Evolutionary conservation across 2,888 invertebrate genomes (phyloP), one percentile per base, ranked within the genome.

Genomic region (Teleogryllus oceanicus): DNA sequence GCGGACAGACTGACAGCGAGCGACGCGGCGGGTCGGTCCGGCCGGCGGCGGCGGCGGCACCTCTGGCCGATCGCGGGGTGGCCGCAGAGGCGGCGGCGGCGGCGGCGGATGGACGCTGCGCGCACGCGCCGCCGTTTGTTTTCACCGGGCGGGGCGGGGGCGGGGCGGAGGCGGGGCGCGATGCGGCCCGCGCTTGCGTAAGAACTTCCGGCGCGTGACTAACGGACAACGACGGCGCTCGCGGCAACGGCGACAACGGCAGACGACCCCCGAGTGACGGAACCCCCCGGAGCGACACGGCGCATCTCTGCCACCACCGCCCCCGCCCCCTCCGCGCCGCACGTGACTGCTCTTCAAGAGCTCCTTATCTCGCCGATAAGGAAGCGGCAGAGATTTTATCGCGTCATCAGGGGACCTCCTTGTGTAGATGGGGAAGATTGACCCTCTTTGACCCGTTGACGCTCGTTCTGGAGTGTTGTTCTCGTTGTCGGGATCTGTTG

Each of bases 311-410:
- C 62, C n/a, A n/a, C 62, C n/a, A 4, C 16, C 16, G 1, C 62
- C 16, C 16, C 16, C 62, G 13, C 62, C 62, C n/a, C 37, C 8
- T 4, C 13, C 62, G 0, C 16, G 16, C 62, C 13, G 62, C 62
- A n/a, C 62, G 62, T n/a, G 62, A n/a, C 62, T 13, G n/a, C 62
- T n/a, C 16, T 62, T 62, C 62, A 62, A 2, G 62, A 62, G 62
- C 16, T 62, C n/a, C 13, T 62, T n/a, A 62, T 13, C 62, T 3
- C 62, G 8, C n/a, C 62, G 62, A 62, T 62, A 62, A 62, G 62
- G 62, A 62, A 62, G 62, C 16, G n/a, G 62, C 62, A 62, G 16
- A 62, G 62, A 62, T 62, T 62, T 62, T 62, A 62, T 62, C 62
- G 62, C 62, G 62, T 13, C 62, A 62, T 62, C 62, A 62, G 16